A percentile compares a stretch with the other conserved stretches of the same genome.
Conservation (phyloP, 2,113 vertebrate species). For the Colossoma macropomum region DNA sequence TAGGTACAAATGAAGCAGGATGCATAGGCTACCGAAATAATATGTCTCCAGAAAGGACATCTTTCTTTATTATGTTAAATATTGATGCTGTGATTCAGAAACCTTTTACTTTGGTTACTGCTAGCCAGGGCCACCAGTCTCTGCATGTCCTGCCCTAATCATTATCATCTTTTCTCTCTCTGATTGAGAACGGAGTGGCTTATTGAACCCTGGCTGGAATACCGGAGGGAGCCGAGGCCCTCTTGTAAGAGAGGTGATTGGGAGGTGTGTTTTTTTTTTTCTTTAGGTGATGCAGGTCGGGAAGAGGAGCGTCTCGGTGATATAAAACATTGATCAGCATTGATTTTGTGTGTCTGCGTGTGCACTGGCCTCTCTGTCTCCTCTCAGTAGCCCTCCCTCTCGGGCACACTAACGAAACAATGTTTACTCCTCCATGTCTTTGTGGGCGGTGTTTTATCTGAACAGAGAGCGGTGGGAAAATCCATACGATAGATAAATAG, state of each 20-base stretch:
- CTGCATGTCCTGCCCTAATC: conserved; percentile 34
- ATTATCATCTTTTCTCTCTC: conserved; percentile 50
- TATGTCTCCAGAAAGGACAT: conserved; percentile 9
- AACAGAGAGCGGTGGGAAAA: conserved; percentile 52
- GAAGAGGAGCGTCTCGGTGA: conserved; percentile 55
- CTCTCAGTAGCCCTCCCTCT: conserved; percentile 29
- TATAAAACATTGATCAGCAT: conserved; percentile 67
- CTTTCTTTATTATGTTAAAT: conserved; percentile 37
- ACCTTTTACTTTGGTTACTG: conserved; percentile 18
- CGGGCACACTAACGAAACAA: conserved; percentile 38
- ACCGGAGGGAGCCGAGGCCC: conserved; percentile 38
- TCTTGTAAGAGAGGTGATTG: conserved; percentile 56
- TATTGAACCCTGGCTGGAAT: conserved; percentile 48
- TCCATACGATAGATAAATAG: conserved; percentile 56
- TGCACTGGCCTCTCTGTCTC: conserved; percentile 37
- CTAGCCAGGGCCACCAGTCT: conserved; percentile 14
- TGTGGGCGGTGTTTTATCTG: conserved; percentile 57
- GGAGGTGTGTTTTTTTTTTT: conserved; percentile 48
- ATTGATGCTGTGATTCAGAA: conserved; percentile 36
- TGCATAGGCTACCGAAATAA: neutral
- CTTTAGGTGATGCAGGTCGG: conserved; percentile 45
- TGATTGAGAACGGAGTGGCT: conserved; percentile 46
- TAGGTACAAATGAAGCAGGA: conserved; percentile 2
- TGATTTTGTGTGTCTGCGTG: conserved; percentile 63
- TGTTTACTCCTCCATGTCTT: conserved; percentile 54